phyloP scores from a whole-genome alignment of 1,140 invertebrate species.

The Olivierus martensii region DNA sequence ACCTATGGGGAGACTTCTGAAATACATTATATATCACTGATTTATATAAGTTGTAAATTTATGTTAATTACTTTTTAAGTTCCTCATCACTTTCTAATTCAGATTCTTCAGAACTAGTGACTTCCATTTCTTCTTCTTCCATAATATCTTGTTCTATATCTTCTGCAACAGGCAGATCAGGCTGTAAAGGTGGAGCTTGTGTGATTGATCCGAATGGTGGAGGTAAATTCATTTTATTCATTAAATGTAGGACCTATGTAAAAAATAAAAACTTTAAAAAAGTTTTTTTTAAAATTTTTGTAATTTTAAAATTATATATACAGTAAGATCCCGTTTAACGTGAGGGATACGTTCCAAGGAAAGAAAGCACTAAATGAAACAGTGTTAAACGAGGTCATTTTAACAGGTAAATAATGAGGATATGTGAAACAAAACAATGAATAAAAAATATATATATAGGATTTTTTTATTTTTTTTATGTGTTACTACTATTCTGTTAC shows the following conservation, averaged over 20 bases:
- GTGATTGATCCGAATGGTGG: constrained; percentile 52
- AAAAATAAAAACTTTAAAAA: background rate
- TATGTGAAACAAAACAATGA: too few species aligned
- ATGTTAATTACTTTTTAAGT: constrained; percentile 4
- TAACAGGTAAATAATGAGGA: too few species aligned
- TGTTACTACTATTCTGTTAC: too few species aligned
- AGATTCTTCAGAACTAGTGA: constrained; percentile 45
- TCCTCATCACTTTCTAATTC: constrained; percentile 62
- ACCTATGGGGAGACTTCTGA: constrained; percentile 13
- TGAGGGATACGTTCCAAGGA: too few species aligned
- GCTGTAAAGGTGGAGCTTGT: constrained; percentile 12
- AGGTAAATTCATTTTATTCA: constrained; percentile 89
- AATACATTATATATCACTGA: background rate
- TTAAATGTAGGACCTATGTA: constrained; percentile 55
- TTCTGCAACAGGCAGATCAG: constrained; percentile 25
- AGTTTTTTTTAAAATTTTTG: too few species aligned
- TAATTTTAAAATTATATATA: too few species aligned
- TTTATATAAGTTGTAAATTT: background rate
- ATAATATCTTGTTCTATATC: constrained; percentile 2
- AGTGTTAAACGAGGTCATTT: too few species aligned
- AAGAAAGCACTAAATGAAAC: too few species aligned
- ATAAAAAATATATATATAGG: too few species aligned
- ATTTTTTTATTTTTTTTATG: too few species aligned
- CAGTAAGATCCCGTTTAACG: too few species aligned
- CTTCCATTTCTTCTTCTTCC: constrained; percentile 11